phyloP scores from a whole-genome alignment of 2,888 invertebrate species.

The Scelioninae gen. 2 region DNA sequence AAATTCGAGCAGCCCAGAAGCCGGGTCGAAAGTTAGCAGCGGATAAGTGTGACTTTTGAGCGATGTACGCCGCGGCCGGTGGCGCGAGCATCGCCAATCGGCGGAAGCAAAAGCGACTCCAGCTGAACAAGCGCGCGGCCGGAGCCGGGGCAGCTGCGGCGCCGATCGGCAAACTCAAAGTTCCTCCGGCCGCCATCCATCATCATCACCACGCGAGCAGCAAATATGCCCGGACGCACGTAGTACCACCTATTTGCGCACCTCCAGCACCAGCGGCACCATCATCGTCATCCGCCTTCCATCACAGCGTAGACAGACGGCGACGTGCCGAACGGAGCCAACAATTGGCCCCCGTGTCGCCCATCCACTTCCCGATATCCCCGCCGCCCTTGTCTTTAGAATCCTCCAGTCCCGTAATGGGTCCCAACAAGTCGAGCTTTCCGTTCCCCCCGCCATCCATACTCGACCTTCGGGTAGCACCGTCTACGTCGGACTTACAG shows the following conservation, averaged over 20 bases:
- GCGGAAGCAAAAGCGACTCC: constrained; percentile 77
- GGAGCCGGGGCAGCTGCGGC: constrained; percentile 49
- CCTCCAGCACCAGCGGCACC: constrained; percentile 76
- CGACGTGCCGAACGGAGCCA: constrained; percentile 63
- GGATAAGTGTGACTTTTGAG: constrained; percentile 51
- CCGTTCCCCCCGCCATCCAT: constrained; percentile 73
- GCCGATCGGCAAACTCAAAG: constrained; percentile 57
- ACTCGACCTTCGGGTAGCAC: constrained; percentile 72
- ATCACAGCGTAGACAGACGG: constrained; percentile 64
- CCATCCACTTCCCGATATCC: constrained; percentile 68
- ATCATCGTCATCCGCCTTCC: constrained; percentile 71
- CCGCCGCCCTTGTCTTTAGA: constrained; percentile 80
- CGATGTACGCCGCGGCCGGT: constrained; percentile 92
- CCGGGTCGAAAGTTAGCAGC: constrained; percentile 3
- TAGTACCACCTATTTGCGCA: constrained; percentile 59
- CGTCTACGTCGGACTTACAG: constrained; percentile 73
- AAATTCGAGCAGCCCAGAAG: constrained; percentile 19
- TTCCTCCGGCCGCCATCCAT: constrained; percentile 46
- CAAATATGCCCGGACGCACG: constrained; percentile 66
- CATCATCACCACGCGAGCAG: constrained; percentile 60
- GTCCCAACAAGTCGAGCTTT: constrained; percentile 67
- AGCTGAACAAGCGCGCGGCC: constrained; percentile 71
- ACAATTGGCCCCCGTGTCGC: constrained; percentile 75
- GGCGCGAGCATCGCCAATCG: constrained; percentile 91
- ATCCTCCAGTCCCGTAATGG: constrained; percentile 76